Conservation (phyloP, 2,113 vertebrate species). For the Orcinus orca region DNA sequence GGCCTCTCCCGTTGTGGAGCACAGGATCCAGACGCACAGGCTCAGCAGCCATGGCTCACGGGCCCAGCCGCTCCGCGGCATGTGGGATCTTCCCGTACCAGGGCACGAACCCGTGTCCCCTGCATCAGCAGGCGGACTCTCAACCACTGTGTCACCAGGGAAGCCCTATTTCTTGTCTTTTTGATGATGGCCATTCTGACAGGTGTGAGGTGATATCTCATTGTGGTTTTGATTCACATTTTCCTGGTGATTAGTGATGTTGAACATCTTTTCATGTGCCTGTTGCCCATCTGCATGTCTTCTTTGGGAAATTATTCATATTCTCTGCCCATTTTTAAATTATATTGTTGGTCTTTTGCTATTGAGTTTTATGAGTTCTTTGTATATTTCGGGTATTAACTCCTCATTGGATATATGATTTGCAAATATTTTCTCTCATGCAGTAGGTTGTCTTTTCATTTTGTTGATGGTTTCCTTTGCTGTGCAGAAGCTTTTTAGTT, state of each 20-base stretch:
- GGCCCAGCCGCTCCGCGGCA: too few relatives aligned
- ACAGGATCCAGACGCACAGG: too few relatives aligned
- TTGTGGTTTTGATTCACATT: neutral
- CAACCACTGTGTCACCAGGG: too few relatives aligned
- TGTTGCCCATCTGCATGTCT: neutral
- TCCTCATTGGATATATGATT: neutral
- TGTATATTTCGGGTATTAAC: neutral
- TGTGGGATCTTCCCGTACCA: too few relatives aligned
- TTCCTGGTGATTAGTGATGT: neutral
- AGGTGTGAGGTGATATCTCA: neutral
- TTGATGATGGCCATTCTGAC: neutral
- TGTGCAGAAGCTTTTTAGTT: neutral
- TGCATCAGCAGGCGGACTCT: too few relatives aligned
- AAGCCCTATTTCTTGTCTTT: neutral
- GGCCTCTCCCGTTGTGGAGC: too few relatives aligned
- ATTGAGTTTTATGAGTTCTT: neutral
- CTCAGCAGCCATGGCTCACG: too few relatives aligned
- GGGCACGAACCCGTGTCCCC: too few relatives aligned
- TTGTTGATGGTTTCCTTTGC: neutral
- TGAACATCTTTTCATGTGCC: neutral
- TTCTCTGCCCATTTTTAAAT: neutral
- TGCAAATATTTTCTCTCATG: neutral
- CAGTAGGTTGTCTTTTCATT: neutral
- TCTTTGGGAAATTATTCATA: neutral
- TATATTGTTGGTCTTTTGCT: neutral